Evolutionary conservation across 1,140 invertebrate genomes (phyloP).

Genomic region (Drosophila bifasciata): DNA sequence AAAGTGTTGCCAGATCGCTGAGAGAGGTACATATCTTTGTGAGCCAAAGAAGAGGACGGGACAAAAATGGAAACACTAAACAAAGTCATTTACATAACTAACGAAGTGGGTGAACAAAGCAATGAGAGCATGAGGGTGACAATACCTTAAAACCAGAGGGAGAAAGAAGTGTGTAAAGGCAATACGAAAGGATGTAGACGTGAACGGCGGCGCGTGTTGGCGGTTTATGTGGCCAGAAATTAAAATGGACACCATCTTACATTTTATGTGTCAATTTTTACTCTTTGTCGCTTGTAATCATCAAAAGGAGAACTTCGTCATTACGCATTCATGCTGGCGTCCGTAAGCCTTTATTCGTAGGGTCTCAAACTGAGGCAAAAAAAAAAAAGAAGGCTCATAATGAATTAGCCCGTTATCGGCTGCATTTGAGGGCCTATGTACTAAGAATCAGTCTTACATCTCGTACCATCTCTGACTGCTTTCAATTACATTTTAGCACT

Average conservation of each 20-base stretch:
- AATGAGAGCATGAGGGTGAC: background rate
- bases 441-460: too few relatives aligned
- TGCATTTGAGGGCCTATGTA: too few relatives aligned
- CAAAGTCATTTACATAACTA: slow-evolving; percentile 81
- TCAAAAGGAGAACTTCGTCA: slow-evolving; percentile 9
- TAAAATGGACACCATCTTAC: slow-evolving; percentile 66
- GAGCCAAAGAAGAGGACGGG: slow-evolving; percentile 43
- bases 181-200: slow-evolving; percentile 12
- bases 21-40: slow-evolving; percentile 56
- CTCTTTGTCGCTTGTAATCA: slow-evolving; percentile 56
- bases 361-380: too few relatives aligned
- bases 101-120: slow-evolving; percentile 75
- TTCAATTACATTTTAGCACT: too few relatives aligned
- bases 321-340: slow-evolving; percentile 50
- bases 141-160: background rate
- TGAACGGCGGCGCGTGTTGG: slow-evolving; percentile 59
- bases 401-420: slow-evolving; percentile 35
- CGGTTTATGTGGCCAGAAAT: slow-evolving; percentile 51
- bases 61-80: slow-evolving; percentile 64
- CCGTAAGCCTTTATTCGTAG: slow-evolving; percentile 32
- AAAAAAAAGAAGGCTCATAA: slow-evolving; percentile 34
- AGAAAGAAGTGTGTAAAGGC: background rate
- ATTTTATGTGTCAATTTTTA: slow-evolving; percentile 68
- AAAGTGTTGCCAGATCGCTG: slow-evolving; percentile 72
- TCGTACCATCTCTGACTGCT: background rate